These are phyloP conservation scores for Babyrousa celebensis DNA, from an alignment of 2,797 vertebrate genomes.

Conservation along the genomic window DNA sequence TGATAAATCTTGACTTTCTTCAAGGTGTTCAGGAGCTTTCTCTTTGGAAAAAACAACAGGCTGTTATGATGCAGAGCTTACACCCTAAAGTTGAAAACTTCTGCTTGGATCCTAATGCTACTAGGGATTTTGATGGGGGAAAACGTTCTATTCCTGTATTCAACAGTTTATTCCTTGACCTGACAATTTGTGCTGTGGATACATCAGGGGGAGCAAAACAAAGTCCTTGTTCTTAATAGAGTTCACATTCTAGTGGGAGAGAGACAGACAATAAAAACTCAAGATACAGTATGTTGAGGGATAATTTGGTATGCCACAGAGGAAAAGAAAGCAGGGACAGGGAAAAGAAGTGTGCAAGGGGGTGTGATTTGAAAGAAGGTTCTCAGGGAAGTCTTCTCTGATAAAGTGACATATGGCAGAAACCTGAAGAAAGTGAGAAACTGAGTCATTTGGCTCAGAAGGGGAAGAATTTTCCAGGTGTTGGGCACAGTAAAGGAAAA, in stretches of 20 bases:
- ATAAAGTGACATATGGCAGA: constrained; percentile 18
- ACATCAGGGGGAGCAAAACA: neutral
- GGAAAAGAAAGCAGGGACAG: neutral
- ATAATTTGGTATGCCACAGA: neutral
- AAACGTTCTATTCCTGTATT: neutral
- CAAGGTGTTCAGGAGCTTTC: constrained; percentile 45
- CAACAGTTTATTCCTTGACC: neutral
- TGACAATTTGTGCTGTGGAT: neutral
- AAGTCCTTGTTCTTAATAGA: neutral
- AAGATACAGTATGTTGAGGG: neutral
- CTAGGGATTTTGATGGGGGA: neutral
- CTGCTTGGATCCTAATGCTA: neutral
- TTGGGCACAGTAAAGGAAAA: neutral
- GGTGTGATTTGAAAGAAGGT: neutral
- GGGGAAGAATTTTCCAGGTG: neutral
- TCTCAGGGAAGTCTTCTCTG: constrained; percentile 30
- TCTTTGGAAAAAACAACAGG: constrained; percentile 33
- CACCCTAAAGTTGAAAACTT: constrained; percentile 3
- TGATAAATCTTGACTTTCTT: constrained; percentile 75
- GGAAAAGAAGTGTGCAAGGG: neutral
- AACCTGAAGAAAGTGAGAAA: neutral
- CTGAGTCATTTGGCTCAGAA: neutral
- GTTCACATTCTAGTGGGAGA: neutral
- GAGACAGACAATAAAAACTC: neutral
- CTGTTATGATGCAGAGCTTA: neutral